Evolutionary conservation across 2,888 invertebrate species (phyloP), one percentile per base, ranked within the genome.

Genomic region (Brachyptera risi): DNA sequence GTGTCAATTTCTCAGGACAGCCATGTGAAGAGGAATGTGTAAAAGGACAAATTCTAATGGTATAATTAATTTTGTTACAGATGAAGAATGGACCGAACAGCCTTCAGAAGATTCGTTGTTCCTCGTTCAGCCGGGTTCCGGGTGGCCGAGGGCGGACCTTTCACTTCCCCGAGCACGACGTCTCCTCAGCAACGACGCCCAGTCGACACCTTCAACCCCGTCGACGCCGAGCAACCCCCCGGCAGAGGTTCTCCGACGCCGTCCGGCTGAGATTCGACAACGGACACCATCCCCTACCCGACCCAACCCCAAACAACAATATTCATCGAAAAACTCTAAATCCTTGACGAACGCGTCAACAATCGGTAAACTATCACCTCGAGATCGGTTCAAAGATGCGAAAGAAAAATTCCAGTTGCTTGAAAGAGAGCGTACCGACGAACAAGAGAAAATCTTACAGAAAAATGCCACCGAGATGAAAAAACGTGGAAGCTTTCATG

Each of bases 401-500:
- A 91, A 91, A 74, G 90, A 92, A 70, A 91, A 91, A 75, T 92
- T 92, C 72, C 81, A 87, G 73, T 83, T 88, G 65, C 80, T 92
- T 74, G 92, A 92, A 72, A 80, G 86, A 63, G 86, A 88, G 68
- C 77, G 83, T 61, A 79, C 84, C 65, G 82, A 81, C 66, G 78
- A 80, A 66, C 81, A 83, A 69, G 71, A 80, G 47, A 57, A 42
- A 19, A 17, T 42, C 9, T 13, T 42, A n/a, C 47, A 37, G 13
- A 44, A 47, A 26, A 35, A 11, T 7, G 42, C 17, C 42, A 13
- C 37, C 4, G 27, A 42, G 21, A 26, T 11, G 19, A 44, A 42
- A 44, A 42, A 57, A 26, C 15, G 57, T 2, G 44, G 26, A 15
- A 44, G 57, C 21, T 24, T 38, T 4, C 40, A 42, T 1, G 57